Percentiles rank a stretch among this genome's conserved stretches.
Evolutionary conservation across 2,797 vertebrate genomes (phyloP).

Genomic region (Lepus oiostolus): DNA sequence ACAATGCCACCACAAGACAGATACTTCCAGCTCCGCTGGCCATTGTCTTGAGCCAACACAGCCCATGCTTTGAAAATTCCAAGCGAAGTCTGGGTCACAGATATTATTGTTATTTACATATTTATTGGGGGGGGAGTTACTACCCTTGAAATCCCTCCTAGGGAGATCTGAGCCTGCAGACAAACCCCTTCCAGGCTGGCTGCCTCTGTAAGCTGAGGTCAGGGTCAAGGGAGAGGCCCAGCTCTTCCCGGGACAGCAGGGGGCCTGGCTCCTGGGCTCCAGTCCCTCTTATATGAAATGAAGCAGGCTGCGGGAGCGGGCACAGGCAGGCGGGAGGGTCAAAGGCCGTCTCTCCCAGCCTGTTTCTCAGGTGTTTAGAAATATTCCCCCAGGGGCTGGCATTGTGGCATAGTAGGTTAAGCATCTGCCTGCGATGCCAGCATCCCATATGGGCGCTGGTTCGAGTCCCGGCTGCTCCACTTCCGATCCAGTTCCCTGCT

Average conservation of each 20-base stretch:
- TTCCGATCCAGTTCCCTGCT: too few species aligned
- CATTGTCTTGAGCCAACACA: neutral
- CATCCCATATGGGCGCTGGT: too few species aligned
- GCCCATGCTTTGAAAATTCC: neutral
- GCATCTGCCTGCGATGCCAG: too few species aligned
- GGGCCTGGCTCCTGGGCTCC: neutral
- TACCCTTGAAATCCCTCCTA: neutral
- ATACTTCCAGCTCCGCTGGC: neutral
- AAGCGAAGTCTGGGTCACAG: neutral
- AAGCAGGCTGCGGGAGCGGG: neutral
- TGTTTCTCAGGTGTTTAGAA: constrained; percentile 40
- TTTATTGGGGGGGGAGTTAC: neutral
- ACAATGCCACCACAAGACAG: neutral
- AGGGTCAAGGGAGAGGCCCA: too few species aligned
- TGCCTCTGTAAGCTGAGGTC: neutral
- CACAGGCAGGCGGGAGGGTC: neutral
- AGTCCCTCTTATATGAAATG: neutral
- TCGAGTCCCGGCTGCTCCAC: too few species aligned
- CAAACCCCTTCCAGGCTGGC: neutral
- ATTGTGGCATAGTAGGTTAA: too few species aligned
- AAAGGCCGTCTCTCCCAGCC: neutral
- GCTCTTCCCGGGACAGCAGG: neutral
- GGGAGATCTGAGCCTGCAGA: neutral
- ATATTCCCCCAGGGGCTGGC: neutral
- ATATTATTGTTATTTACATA: neutral